Base-by-base conservation (phyloP, 2,113 vertebrate species). In the Thamnaconus septentrionalis region DNA sequence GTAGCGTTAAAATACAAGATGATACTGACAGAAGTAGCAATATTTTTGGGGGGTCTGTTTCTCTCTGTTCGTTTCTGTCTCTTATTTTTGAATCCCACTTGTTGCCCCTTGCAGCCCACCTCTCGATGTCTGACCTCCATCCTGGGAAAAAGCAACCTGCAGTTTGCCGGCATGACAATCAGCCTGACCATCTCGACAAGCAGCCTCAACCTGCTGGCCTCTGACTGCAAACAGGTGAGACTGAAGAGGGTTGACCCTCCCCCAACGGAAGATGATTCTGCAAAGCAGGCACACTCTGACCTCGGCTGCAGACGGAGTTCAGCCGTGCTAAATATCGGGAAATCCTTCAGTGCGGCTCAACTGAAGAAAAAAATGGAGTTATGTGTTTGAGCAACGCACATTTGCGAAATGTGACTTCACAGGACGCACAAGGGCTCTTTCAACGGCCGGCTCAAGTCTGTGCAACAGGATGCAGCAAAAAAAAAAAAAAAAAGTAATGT, bases 151-250 rank as follows among this genome's bases (percentile, higher is more conserved):
- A 97, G 95, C 82, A 99, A 99, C 91, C 92, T 99, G 78, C 98
- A 98, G 88, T 99, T 99, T 49, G 96, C 97, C 0, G 96, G 95
- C 12, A 96, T 98, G 97, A 94, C 95, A 65, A 98, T 99, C 92
- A 96, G 91, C 65, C 92, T 98, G 53, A 98, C 96, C n/a, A 94
- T 99, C 69, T 98, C 97, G 3, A 99, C 97, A 89, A 98, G 95
- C 93, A 98, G 96, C 89, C 94, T 99, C 82, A 98, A 97, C 89
- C 96, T 99, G 81, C 95, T 96, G 94, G 96, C 96, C 0, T 91
- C 95, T 0, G 97, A 99, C 92, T 98, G 96, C 89, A 99, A 97
- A 84, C 96, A 99, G 96, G 97, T 98, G 66, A 89, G 93, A 66
- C 12, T 18, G 4, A 31, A 18, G 53, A 1, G 7, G 41, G 44